Percentiles rank a stretch among this genome's conserved stretches.
Conservation (phyloP, 2,888 invertebrate genomes). For the Auanema freiburgensis region DNA sequence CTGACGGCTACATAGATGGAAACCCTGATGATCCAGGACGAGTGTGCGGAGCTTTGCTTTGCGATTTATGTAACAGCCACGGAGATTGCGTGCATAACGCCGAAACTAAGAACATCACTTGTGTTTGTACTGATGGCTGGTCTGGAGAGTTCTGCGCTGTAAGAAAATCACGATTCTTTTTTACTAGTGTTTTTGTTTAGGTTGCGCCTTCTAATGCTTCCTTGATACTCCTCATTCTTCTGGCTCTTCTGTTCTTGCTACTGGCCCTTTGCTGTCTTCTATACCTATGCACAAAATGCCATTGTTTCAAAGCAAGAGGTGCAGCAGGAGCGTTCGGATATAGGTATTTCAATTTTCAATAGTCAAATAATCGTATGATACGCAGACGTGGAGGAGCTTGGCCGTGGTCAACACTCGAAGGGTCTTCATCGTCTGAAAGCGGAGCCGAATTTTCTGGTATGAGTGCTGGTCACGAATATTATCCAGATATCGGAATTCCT, state of each 20-base stretch:
- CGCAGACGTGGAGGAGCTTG: slow-evolving; percentile 49
- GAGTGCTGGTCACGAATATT: slow-evolving; percentile 57
- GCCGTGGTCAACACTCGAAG: slow-evolving; percentile 63
- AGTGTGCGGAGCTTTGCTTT: slow-evolving; percentile 59
- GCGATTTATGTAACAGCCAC: slow-evolving; percentile 58
- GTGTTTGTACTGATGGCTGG: slow-evolving; percentile 61
- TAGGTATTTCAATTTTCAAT: slow-evolving; percentile 15
- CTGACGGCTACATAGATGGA: slow-evolving; percentile 47
- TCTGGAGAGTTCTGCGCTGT: slow-evolving; percentile 57
- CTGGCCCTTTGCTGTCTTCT: slow-evolving; percentile 61
- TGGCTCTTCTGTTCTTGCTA: slow-evolving; percentile 62
- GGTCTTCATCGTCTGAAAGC: slow-evolving; percentile 56
- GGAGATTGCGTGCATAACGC: slow-evolving; percentile 61
- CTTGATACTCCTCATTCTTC: slow-evolving; percentile 56
- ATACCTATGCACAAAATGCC: slow-evolving; percentile 62
- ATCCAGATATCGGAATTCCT: slow-evolving; percentile 62
- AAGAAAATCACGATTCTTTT: slow-evolving; percentile 1
- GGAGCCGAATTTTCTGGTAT: slow-evolving; percentile 56
- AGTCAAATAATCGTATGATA: too few relatives aligned
- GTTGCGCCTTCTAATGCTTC: slow-evolving; percentile 56
- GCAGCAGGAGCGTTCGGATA: slow-evolving; percentile 25
- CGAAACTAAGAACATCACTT: slow-evolving; percentile 60
- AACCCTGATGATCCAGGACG: slow-evolving; percentile 60
- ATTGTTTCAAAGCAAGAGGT: slow-evolving; percentile 52
- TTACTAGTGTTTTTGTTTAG: slow-evolving; percentile 4